Percentiles rank a stretch among this genome's conserved stretches.
These are phyloP conservation scores for Rhegmatorhina hoffmannsi DNA, from an alignment of 2,113 vertebrate genomes.

Conservation along the genomic window DNA sequence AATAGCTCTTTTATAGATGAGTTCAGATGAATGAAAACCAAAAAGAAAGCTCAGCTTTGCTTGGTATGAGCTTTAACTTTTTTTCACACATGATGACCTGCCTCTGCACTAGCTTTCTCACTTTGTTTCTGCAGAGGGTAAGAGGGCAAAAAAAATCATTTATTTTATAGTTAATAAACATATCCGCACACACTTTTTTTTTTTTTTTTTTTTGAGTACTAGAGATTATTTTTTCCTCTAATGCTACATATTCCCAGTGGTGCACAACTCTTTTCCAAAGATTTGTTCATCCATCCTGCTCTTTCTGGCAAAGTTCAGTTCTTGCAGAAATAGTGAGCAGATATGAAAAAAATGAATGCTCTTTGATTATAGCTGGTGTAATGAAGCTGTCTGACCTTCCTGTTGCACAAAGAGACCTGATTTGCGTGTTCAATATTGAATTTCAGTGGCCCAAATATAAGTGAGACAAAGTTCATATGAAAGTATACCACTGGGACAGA, in stretches of 20 bases:
- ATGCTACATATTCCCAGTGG: background rate
- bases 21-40: slow-evolving; percentile 41
- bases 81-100: slow-evolving; percentile 49
- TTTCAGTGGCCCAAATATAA: slow-evolving; percentile 56
- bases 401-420: slow-evolving; percentile 33
- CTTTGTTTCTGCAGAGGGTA: slow-evolving; percentile 14
- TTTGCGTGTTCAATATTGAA: slow-evolving; percentile 54
- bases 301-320: slow-evolving; percentile 40
- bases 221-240: background rate
- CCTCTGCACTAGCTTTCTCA: slow-evolving; percentile 2
- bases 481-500: slow-evolving; percentile 40
- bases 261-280: slow-evolving; percentile 4
- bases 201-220: background rate
- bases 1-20: slow-evolving; percentile 65
- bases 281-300: slow-evolving; percentile 35
- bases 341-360: slow-evolving; percentile 42
- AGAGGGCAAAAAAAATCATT: background rate
- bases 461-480: slow-evolving; percentile 41
- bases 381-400: slow-evolving; percentile 65
- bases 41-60: slow-evolving; percentile 30
- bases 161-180: slow-evolving; percentile 54
- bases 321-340: slow-evolving; percentile 13
- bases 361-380: slow-evolving; percentile 59
- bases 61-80: slow-evolving; percentile 12
- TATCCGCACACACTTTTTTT: background rate